A percentile compares a stretch with the other conserved stretches of the same genome.
These are phyloP conservation scores for Columbina picui DNA, from an alignment of 2,113 vertebrate genomes.

Conservation along the genomic window DNA sequence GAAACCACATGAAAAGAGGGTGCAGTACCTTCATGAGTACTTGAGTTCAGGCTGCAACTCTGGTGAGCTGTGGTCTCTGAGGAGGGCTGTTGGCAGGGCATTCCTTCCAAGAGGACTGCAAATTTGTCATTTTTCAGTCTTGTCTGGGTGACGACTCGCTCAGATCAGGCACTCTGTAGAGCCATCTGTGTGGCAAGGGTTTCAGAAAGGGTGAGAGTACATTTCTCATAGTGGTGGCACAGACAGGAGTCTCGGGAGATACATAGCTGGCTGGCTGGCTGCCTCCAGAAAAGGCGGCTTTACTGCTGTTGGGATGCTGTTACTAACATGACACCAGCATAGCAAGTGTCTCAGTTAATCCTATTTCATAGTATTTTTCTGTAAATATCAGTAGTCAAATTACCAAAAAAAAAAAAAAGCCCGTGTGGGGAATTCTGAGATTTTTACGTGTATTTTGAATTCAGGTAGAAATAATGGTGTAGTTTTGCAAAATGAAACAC, in stretches of 20 bases:
- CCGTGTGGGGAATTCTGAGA: neutral
- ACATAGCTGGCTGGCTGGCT: neutral
- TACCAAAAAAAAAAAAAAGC: neutral
- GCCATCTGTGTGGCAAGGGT: neutral
- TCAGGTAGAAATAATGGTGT: neutral
- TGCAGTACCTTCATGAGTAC: neutral
- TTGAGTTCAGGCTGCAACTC: neutral
- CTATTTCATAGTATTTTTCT: neutral
- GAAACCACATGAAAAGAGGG: neutral
- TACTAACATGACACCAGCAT: neutral
- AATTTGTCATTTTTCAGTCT: neutral
- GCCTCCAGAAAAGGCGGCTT: neutral
- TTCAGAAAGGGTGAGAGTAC: neutral
- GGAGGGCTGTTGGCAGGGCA: neutral
- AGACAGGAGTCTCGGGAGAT: neutral
- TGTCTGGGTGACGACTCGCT: fast-evolving
- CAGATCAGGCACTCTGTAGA: fast-evolving
- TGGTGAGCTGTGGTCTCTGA: neutral
- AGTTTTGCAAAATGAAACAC: neutral
- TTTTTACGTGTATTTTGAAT: neutral
- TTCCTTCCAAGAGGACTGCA: neutral
- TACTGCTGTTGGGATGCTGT: neutral
- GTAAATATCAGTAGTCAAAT: neutral
- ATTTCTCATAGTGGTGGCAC: fast-evolving
- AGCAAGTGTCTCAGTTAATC: neutral